Conservation (phyloP, 2,797 vertebrate species). For the Phrynocephalus vlangalii region DNA sequence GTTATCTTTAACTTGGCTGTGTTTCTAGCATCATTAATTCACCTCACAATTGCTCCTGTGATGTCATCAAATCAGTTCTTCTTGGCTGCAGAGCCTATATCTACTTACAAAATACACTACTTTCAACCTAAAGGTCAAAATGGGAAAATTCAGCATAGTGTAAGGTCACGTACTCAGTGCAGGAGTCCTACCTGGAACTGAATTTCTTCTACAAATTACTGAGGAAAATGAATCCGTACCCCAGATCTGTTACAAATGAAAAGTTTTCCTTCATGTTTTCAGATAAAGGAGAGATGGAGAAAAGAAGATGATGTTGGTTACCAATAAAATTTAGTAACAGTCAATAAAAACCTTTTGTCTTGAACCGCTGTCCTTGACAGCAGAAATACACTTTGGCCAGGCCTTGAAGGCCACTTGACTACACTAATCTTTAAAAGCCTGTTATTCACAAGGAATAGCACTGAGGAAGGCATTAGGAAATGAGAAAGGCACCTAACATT, state of each 20-base stretch:
- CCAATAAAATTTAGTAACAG: conserved; percentile 14
- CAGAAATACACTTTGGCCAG: background rate
- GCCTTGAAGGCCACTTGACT: conserved; percentile 10
- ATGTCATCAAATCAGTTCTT: background rate
- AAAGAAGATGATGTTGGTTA: background rate
- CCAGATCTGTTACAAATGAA: background rate
- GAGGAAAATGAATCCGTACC: background rate
- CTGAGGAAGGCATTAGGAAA: background rate
- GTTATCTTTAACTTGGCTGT: too few relatives aligned
- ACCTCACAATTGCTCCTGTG: background rate
- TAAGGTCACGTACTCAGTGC: background rate
- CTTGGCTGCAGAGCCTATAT: background rate
- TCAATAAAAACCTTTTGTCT: conserved; percentile 1
- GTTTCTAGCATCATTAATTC: too few relatives aligned
- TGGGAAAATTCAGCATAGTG: background rate
- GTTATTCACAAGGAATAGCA: conserved; percentile 14
- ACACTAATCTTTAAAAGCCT: conserved; percentile 13
- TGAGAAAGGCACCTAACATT: background rate
- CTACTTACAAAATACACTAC: background rate
- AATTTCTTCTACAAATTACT: background rate
- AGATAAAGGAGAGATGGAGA: background rate
- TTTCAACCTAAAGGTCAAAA: background rate
- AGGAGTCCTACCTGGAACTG: background rate
- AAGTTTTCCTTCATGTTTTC: background rate
- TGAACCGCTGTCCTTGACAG: conserved; percentile 6